Percentiles rank a stretch among this genome's conserved stretches.
phyloP scores from a whole-genome alignment of 2,888 invertebrate species.

The Horisme vitalbata region DNA sequence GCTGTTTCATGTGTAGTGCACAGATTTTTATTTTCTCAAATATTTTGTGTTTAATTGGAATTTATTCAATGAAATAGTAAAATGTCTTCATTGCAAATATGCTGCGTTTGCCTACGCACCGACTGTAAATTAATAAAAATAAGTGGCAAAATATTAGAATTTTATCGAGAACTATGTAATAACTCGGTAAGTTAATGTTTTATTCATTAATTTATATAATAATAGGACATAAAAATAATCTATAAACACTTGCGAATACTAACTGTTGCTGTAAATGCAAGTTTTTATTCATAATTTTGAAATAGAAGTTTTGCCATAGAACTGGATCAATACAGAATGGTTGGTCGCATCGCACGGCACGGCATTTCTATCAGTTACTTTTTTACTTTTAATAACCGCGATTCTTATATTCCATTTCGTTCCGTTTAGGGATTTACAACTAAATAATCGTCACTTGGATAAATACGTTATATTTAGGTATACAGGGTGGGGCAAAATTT shows the following conservation, averaged over 20 bases:
- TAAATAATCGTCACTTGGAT: too few relatives aligned
- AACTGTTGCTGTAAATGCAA: not conserved
- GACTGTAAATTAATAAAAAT: constrained; percentile 15
- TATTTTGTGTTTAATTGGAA: too few relatives aligned
- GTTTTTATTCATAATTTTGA: not conserved
- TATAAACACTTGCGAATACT: not conserved
- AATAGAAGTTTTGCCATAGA: constrained; percentile 10
- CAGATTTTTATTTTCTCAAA: too few relatives aligned
- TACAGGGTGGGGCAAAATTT: too few relatives aligned
- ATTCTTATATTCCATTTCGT: too few relatives aligned
- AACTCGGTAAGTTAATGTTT: constrained; percentile 17
- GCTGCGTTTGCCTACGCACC: constrained; percentile 25
- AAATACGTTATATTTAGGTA: too few relatives aligned
- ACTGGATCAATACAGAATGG: constrained; percentile 21
- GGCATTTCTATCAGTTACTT: not conserved
- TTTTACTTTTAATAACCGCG: constrained; percentile 9
- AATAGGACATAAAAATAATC: too few relatives aligned
- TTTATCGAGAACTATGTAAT: constrained; percentile 26
- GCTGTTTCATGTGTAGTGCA: too few relatives aligned
- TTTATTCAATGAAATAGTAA: not conserved
- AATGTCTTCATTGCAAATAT: constrained; percentile 22
- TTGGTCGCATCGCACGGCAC: not conserved
- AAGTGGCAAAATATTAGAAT: constrained; percentile 13
- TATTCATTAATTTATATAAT: too few relatives aligned
- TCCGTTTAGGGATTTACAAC: too few relatives aligned